Conservation (phyloP, 2,113 vertebrate genomes). For the Syngnathus typhle region DNA sequence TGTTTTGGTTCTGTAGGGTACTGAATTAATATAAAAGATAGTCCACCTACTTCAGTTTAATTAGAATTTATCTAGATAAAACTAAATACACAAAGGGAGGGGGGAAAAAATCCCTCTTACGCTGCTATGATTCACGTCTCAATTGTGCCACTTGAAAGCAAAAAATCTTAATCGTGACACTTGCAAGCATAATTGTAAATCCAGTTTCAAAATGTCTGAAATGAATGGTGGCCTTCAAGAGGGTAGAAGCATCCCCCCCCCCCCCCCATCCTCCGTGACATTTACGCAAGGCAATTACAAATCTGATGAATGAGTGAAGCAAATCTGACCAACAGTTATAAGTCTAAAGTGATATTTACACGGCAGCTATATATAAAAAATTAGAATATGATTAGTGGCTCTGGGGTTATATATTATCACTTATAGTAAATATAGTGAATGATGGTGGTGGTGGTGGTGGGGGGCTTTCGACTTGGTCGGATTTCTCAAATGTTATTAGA, state of each 20-base stretch:
- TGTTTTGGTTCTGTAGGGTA: too few relatives aligned
- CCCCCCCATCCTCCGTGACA: not conserved
- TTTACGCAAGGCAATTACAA: not conserved
- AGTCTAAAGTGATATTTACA: not conserved
- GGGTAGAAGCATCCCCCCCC: not conserved
- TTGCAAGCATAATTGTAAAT: not conserved
- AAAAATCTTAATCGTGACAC: not conserved
- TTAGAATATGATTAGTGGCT: not conserved
- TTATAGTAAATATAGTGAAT: not conserved
- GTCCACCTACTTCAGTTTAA: too few relatives aligned
- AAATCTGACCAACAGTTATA: not conserved
- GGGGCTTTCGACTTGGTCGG: not conserved
- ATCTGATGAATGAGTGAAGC: not conserved
- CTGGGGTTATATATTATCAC: not conserved
- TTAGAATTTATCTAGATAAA: too few relatives aligned
- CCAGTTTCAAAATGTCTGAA: not conserved
- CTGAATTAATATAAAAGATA: too few relatives aligned
- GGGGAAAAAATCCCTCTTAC: not conserved
- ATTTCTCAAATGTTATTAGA: conserved; percentile 3
- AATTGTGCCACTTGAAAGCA: not conserved
- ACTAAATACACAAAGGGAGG: too few relatives aligned
- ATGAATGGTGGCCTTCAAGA: not conserved
- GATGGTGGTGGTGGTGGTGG: too few relatives aligned
- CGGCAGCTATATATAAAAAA: not conserved
- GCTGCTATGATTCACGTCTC: not conserved